phyloP scores from a whole-genome alignment of 2,888 invertebrate genomes.

The Eugnorisma glareosa region DNA sequence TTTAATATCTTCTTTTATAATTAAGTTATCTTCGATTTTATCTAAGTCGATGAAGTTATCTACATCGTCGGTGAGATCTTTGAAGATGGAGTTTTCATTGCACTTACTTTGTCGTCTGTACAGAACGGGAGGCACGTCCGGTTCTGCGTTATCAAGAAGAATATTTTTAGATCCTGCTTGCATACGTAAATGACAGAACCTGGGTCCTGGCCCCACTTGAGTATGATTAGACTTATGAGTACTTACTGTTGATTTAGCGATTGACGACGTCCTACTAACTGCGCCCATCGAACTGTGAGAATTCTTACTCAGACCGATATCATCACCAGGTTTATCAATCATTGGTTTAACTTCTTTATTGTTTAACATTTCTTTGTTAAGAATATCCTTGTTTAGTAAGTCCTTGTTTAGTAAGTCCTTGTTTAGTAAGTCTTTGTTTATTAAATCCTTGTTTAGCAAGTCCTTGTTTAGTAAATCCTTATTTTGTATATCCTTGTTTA shows the following conservation, averaged over 20 bases:
- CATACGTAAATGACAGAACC: constrained; percentile 94
- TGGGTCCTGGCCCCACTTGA: constrained; percentile 91
- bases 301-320: constrained; percentile 79
- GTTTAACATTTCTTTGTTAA: constrained; percentile 58
- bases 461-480: constrained; percentile 50
- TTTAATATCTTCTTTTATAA: constrained; percentile 74
- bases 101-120: constrained; percentile 92
- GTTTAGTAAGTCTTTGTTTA: constrained; percentile 43
- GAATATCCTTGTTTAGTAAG: constrained; percentile 45
- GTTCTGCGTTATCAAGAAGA: constrained; percentile 94
- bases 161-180: constrained; percentile 95
- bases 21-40: constrained; percentile 75
- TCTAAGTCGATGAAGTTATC: constrained; percentile 84
- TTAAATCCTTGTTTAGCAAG: constrained; percentile 41
- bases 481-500: constrained; percentile 47
- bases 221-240: constrained; percentile 86
- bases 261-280: constrained; percentile 86
- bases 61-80: constrained; percentile 84
- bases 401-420: constrained; percentile 26
- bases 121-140: constrained; percentile 93
- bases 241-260: constrained; percentile 88
- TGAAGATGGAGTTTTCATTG: constrained; percentile 86
- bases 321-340: constrained; percentile 76
- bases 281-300: constrained; percentile 88
- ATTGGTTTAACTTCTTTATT: constrained; percentile 78